phyloP scores from a whole-genome alignment of 2,113 vertebrate genomes.

The Protomyctophum bolini region DNA sequence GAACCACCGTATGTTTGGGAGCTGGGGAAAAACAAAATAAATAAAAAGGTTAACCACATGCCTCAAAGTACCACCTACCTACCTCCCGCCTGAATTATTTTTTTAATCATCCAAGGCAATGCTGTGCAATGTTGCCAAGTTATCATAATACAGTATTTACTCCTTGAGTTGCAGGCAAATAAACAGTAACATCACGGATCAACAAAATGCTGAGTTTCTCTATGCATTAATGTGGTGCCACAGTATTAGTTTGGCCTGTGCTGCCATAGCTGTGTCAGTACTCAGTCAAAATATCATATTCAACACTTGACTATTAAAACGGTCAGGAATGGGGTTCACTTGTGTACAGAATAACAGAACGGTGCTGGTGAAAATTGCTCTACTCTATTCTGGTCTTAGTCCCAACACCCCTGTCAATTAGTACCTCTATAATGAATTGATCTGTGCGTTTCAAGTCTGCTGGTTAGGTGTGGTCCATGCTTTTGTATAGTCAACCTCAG shows the following conservation, averaged over 20 bases:
- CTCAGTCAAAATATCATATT: background rate
- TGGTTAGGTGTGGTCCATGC: slow-evolving; percentile 32
- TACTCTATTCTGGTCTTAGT: slow-evolving; percentile 14
- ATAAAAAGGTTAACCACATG: no score
- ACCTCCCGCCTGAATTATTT: background rate
- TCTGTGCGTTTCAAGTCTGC: slow-evolving; percentile 53
- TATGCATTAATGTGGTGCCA: slow-evolving; percentile 22
- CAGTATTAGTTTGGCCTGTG: slow-evolving; percentile 7
- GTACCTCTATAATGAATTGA: slow-evolving; percentile 53
- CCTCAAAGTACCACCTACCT: no score
- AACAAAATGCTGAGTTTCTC: slow-evolving; percentile 3
- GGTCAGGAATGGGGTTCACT: slow-evolving; percentile 32
- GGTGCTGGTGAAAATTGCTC: slow-evolving; percentile 7
- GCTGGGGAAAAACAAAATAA: background rate
- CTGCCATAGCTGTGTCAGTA: background rate
- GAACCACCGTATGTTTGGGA: background rate
- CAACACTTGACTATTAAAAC: slow-evolving; percentile 38
- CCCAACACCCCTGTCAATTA: slow-evolving; percentile 54
- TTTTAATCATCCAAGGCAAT: background rate
- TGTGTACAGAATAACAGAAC: slow-evolving; percentile 9
- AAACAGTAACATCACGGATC: slow-evolving; percentile 13
- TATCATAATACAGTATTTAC: slow-evolving; percentile 9
- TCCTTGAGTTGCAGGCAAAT: slow-evolving; percentile 1
- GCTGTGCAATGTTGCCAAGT: background rate
- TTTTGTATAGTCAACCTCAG: slow-evolving; percentile 34